Percentiles rank a stretch among this genome's conserved stretches.
These are phyloP conservation scores for Halocynthia roretzi DNA, from an alignment of 23 tunicate species.

Conservation along the genomic window DNA sequence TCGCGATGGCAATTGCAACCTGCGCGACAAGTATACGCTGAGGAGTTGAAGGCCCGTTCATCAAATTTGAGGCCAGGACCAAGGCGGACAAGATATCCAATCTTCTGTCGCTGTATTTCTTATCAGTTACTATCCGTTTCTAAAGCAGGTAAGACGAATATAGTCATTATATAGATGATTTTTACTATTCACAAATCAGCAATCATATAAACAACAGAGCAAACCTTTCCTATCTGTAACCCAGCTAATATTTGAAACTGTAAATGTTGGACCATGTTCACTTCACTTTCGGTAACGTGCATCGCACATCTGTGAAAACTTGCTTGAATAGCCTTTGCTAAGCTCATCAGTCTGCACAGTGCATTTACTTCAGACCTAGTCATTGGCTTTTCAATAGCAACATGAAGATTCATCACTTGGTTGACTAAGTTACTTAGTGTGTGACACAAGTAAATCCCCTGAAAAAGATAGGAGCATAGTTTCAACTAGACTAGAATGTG, in stretches of 20 bases:
- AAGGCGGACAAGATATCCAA: conserved; percentile 78
- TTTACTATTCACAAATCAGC: neutral
- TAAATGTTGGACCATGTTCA: conserved; percentile 64
- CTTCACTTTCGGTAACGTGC: conserved; percentile 32
- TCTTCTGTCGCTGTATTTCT: conserved; percentile 78
- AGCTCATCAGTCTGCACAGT: conserved; percentile 73
- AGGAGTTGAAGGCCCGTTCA: conserved; percentile 59
- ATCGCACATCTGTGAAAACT: conserved; percentile 43
- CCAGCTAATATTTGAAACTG: conserved; percentile 53
- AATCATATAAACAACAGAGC: neutral
- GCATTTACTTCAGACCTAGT: conserved; percentile 57
- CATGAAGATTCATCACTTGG: conserved; percentile 69
- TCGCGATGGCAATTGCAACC: conserved; percentile 61
- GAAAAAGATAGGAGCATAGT: conserved; percentile 1
- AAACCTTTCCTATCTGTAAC: conserved; percentile 61
- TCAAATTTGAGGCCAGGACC: conserved; percentile 45
- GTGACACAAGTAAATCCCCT: conserved; percentile 50
- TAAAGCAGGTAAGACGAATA: conserved; percentile 1
- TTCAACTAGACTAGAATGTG: no score
- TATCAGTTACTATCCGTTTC: conserved; percentile 61
- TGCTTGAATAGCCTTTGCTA: conserved; percentile 58
- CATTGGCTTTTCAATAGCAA: conserved; percentile 58
- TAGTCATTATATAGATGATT: neutral
- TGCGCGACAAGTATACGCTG: conserved; percentile 70
- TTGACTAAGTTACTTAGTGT: conserved; percentile 37